Evolutionary conservation across 2,113 vertebrate genomes (phyloP), one percentile per base, ranked within the genome.

Genomic region (Trematocara unimaculatum): DNA sequence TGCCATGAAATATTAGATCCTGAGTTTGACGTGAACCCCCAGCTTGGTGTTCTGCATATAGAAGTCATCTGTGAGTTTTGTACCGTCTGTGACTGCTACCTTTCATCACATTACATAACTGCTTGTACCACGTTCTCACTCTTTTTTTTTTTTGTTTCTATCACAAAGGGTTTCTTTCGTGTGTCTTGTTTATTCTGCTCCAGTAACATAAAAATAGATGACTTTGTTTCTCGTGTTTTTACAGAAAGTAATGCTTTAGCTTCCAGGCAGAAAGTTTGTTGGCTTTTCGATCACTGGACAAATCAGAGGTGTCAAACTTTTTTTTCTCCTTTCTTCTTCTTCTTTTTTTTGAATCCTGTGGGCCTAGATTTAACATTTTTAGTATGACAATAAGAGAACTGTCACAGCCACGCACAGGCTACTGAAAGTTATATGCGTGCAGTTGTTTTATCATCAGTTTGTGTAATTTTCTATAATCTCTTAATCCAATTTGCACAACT

Each of bases 401-500:
- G 60, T 88, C 72, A 29, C 78, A 15, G 23, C 31, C 51, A 38
- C 1, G 15, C 55, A 78, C 40, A 6, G 15, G 54, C 62, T 67
- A 23, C 62, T 47, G 45, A 18, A 9, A 20, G 60, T 62, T 81
- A 35, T 45, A 11, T 85, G 86, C n/a, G 56, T 77, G 78, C 38
- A 56, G 60, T 84, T 89, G 82, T 87, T 84, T 79, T 38, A 56
- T 51, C 40, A 79, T 45, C 42, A 54, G 11, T 51, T 58, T 53
- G 70, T 60, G 67, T 81, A 90, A 89, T 91, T 90, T 82, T 70
- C 26, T 20, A 47, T 91, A 91, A 91, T 81, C 81, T 91, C 87
- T 86, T 67, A 89, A 89, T 91, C 89, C 88, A 88, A 49, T 94
- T 91, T 88, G 42, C 54, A 26, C 81, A 55, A 74, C 79, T 70